These are phyloP conservation scores for Stratiomys singularior DNA, from an alignment of 2,888 invertebrate genomes.

Conservation along the genomic window DNA sequence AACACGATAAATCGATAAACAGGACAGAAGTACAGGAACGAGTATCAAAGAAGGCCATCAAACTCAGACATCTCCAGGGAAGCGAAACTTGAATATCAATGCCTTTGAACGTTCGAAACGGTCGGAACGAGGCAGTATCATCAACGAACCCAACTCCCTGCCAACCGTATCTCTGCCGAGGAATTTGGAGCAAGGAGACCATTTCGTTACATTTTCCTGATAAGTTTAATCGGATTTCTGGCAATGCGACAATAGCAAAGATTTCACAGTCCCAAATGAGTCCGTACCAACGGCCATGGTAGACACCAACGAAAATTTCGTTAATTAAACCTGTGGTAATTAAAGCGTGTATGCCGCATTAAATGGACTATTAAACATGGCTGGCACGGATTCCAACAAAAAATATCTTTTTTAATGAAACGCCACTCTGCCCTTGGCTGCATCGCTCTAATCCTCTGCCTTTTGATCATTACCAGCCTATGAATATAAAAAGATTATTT, in stretches of 20 bases:
- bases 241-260: conserved; percentile 22
- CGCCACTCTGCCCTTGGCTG: too few relatives aligned
- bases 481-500: too few relatives aligned
- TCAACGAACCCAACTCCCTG: background rate
- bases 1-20: conserved; percentile 43
- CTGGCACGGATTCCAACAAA: conserved; percentile 29
- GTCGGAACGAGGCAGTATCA: background rate
- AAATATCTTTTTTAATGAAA: too few relatives aligned
- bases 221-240: conserved; percentile 44
- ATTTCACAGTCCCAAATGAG: background rate
- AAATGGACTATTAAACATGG: conserved; percentile 24
- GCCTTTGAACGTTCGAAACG: background rate
- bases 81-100: conserved; percentile 20
- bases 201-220: conserved; percentile 38
- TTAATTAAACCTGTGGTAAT: conserved; percentile 35
- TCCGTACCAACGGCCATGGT: background rate
- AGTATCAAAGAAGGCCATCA: conserved; percentile 45
- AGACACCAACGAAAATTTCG: conserved; percentile 31
- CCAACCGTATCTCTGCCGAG: conserved; percentile 4
- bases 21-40: conserved; percentile 17
- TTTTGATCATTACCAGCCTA: too few relatives aligned
- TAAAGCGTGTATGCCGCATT: conserved; percentile 26
- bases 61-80: conserved; percentile 39
- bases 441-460: too few relatives aligned
- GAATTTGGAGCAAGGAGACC: conserved; percentile 31